These are phyloP conservation scores for Camponotus vicinus DNA, from an alignment of 1,140 invertebrate genomes.

Conservation along the genomic window DNA sequence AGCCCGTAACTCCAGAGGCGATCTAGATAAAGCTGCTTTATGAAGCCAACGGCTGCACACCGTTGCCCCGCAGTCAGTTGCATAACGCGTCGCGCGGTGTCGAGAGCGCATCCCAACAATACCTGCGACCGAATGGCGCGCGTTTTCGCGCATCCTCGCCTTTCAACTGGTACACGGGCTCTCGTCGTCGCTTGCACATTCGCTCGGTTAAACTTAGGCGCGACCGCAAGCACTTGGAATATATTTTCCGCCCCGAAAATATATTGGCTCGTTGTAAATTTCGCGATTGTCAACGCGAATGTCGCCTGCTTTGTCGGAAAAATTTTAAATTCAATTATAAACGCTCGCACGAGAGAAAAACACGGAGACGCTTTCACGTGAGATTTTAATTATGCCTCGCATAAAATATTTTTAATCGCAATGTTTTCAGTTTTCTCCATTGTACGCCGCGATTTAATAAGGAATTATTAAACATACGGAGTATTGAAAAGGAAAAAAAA, in stretches of 20 bases:
- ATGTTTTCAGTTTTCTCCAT: neutral
- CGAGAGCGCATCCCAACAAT: conserved; percentile 52
- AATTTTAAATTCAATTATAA: conserved; percentile 38
- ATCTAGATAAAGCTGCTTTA: conserved; percentile 78
- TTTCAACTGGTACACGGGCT: conserved; percentile 31
- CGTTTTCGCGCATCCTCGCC: conserved; percentile 18
- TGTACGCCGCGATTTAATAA: neutral
- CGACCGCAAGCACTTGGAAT: conserved; percentile 31
- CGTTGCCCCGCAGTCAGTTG: conserved; percentile 52
- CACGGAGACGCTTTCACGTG: neutral
- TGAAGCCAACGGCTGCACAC: conserved; percentile 67
- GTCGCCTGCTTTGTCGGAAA: neutral
- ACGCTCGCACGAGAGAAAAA: neutral
- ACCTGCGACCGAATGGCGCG: conserved; percentile 34
- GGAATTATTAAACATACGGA: neutral
- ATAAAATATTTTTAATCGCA: neutral
- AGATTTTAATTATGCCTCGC: neutral
- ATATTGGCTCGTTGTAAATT: conserved; percentile 16
- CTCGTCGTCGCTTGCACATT: conserved; percentile 45
- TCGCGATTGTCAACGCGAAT: neutral
- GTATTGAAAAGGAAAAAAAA: conserved; percentile 16
- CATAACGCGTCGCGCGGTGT: conserved; percentile 43
- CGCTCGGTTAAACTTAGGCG: conserved; percentile 43
- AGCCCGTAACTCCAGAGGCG: conserved; percentile 70
- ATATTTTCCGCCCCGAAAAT: conserved; percentile 29